These are phyloP conservation scores for Rhodinocichla rosea DNA, from an alignment of 2,113 vertebrate genomes.

Conservation along the genomic window DNA sequence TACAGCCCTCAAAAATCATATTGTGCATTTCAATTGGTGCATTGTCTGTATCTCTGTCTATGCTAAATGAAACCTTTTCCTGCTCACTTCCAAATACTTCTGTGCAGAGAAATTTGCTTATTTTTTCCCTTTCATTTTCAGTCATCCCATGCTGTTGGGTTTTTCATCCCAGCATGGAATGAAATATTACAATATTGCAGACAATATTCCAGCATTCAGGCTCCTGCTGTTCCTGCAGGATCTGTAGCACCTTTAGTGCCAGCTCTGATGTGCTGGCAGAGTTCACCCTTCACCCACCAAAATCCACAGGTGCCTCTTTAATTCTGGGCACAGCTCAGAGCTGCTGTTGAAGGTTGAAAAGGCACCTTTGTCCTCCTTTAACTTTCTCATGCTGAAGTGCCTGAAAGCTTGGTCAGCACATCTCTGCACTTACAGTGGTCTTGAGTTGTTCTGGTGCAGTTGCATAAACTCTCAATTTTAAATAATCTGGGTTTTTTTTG, in stretches of 20 bases:
- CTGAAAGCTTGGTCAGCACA: not conserved
- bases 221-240: not conserved
- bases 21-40: not conserved
- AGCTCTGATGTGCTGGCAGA: not conserved
- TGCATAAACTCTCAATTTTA: not conserved
- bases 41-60: not conserved
- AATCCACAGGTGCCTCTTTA: not conserved
- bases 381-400: not conserved
- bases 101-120: not conserved
- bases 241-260: not conserved
- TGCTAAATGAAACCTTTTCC: not conserved
- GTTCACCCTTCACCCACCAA: not conserved
- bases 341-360: not conserved
- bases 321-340: not conserved
- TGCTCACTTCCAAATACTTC: not conserved
- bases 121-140: not conserved
- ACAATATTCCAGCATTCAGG: accelerated
- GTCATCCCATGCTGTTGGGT: not conserved
- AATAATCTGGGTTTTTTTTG: accelerated
- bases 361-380: not conserved
- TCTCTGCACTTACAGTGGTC: not conserved
- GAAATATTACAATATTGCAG: not conserved
- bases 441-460: not conserved
- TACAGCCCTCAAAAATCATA: not conserved
- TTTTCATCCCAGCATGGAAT: not conserved